Percentiles rank a stretch among this genome's conserved stretches.
phyloP scores from a whole-genome alignment of 2,888 invertebrate species.

The Operophtera brumata region DNA sequence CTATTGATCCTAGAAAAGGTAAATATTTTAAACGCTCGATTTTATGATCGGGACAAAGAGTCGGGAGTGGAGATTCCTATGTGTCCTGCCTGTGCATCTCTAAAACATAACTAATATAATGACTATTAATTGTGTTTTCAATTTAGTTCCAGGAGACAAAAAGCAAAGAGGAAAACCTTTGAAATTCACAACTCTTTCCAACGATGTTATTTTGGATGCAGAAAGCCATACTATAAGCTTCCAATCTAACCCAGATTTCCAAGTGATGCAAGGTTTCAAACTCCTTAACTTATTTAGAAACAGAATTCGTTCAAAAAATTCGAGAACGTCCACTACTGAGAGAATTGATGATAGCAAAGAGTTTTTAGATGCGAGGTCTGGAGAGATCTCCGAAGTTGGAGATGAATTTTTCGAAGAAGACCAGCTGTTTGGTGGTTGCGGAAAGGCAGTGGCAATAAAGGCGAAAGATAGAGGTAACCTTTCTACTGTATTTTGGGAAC shows the following conservation, averaged over 20 bases:
- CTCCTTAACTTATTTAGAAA: constrained; percentile 58
- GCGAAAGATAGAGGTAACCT: constrained; percentile 20
- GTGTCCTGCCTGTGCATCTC: neutral
- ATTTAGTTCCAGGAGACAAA: constrained; percentile 20
- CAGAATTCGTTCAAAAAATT: constrained; percentile 40
- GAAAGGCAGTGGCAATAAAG: constrained; percentile 39
- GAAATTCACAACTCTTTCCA: constrained; percentile 45
- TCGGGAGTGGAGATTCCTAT: no score
- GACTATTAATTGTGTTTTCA: neutral
- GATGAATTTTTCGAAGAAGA: constrained; percentile 40
- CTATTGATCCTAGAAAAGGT: constrained; percentile 67
- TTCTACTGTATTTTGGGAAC: neutral
- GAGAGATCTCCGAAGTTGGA: constrained; percentile 35
- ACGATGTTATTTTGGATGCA: constrained; percentile 41
- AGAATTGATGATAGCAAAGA: constrained; percentile 44
- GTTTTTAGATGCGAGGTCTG: constrained; percentile 31
- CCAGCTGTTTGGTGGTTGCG: constrained; percentile 57
- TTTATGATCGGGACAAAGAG: no score
- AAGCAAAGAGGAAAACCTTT: constrained; percentile 39
- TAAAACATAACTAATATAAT: no score
- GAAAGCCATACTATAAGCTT: constrained; percentile 61
- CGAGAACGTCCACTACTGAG: constrained; percentile 47
- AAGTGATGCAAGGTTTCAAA: constrained; percentile 68
- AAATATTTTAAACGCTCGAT: constrained; percentile 11
- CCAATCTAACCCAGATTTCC: constrained; percentile 66